Conservation (phyloP, 2,113 vertebrate species). For the Thamnaconus septentrionalis region DNA sequence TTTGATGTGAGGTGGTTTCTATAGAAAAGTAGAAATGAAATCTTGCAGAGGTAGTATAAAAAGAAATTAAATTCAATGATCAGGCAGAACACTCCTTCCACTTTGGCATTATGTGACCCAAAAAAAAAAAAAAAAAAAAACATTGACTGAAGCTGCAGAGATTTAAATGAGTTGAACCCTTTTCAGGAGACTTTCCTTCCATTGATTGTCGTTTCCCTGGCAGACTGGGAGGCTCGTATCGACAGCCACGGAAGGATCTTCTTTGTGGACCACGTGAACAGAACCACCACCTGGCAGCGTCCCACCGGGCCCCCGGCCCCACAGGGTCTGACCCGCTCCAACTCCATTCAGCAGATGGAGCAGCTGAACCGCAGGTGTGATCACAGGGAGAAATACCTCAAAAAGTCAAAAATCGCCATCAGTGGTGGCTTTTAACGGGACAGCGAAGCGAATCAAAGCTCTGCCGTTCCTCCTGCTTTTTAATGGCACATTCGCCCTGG, state of each 20-base stretch:
- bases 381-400: background rate
- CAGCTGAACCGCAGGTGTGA: slow-evolving; percentile 93
- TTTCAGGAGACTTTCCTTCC: background rate
- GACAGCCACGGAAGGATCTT: slow-evolving; percentile 98
- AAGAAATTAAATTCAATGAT: too few species aligned
- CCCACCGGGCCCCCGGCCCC: slow-evolving; percentile 93
- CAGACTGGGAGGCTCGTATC: slow-evolving; percentile 98
- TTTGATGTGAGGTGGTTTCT: too few species aligned
- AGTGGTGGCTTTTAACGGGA: too few species aligned
- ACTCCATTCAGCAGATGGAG: slow-evolving; percentile 99
- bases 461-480: background rate
- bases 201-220: slow-evolving; percentile 1
- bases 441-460: background rate
- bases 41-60: too few species aligned
- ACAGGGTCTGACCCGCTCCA: slow-evolving; percentile 93
- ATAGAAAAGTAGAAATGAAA: too few species aligned
- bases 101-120: too few species aligned
- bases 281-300: slow-evolving; percentile 97
- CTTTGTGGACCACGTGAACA: slow-evolving; percentile 97
- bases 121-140: too few species aligned
- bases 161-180: too few species aligned
- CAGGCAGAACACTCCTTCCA: too few species aligned
- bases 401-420: background rate
- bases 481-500: background rate
- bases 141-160: too few species aligned